Evolutionary conservation across 2,113 vertebrate species (phyloP).

Genomic region (Toxotes chatareus): DNA sequence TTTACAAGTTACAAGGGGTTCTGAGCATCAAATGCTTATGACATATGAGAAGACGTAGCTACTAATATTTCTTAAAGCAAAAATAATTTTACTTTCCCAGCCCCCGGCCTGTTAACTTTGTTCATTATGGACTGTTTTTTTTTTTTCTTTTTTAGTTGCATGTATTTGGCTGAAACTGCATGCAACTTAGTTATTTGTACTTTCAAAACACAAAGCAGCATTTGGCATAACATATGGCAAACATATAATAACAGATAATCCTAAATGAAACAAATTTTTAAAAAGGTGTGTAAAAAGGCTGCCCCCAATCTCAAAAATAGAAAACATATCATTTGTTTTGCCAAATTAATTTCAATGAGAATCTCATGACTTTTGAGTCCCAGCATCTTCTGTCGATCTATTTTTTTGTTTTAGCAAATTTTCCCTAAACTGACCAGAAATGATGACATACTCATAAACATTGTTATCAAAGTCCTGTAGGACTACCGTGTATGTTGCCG

Average conservation of each 20-base stretch:
- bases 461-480: not conserved
- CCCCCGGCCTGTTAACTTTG: not conserved
- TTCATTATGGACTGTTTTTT: not conserved
- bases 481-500: not conserved
- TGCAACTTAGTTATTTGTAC: not conserved
- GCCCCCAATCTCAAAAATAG: not conserved
- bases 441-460: not conserved
- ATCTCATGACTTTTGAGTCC: not conserved
- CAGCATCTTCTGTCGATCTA: slow-evolving; percentile 1
- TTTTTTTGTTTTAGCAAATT: not conserved
- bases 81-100: not conserved
- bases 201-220: not conserved
- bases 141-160: not conserved
- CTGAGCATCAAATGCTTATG: slow-evolving; percentile 17
- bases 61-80: slow-evolving; percentile 4
- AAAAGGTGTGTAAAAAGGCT: not conserved
- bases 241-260: not conserved
- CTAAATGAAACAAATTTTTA: not conserved
- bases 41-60: slow-evolving; percentile 20
- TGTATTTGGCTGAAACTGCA: not conserved
- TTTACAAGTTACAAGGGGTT: slow-evolving; percentile 15
- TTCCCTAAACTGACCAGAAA: no score
- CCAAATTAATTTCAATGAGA: not conserved
- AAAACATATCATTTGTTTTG: not conserved
- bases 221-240: not conserved